Base-by-base conservation (phyloP, 2,888 invertebrate species). In the Drosophila ustulata region DNA sequence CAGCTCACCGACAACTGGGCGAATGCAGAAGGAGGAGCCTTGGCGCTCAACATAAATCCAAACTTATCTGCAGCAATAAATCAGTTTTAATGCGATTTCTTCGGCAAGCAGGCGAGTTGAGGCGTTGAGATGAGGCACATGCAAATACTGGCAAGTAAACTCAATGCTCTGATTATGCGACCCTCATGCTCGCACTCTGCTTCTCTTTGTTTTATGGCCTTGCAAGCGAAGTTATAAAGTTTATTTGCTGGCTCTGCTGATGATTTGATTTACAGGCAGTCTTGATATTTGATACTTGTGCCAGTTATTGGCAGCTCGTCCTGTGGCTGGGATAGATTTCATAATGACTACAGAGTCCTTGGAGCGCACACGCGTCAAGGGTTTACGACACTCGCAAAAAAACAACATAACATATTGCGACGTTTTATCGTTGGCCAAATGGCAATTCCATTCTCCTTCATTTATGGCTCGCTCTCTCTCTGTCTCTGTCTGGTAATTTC, bases 1-100 rank as follows among this genome's bases (percentile, higher is more conserved):
- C n/a, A n/a, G n/a, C 51, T 3, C n/a, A 7, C n/a, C 2, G 39
- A 39, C 1, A 7, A 7, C 4, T 13, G 18, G 34, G 2, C 5
- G 34, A 26, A 3, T 3, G 43, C 6, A 13, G 37, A 57, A 57
- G 52, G 66, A 57, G 46, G 1, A 28, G 28, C 28, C 28, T 28
- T 55, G 53, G 53, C 58, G 52, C 75, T 63, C 50, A 62, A 75
- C 83, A 86, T 84, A 86, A 86, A 86, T 82, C 70, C 80, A 80
- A 80, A 75, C 69, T 84, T 85, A 87, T 87, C 85, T 87, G 75
- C 71, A 68, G 72, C 73, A 84, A 85, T 85, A 85, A 85, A 85
- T 85, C 87, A 84, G 82, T 72, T 86, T 86, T 85, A 85, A 82
- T 85, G 82, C 74, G 73, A 70, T 77, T 74, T 59, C 71, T 71